These are phyloP conservation scores for Catalaphyllia jardinei DNA, from an alignment of 64 coral and sea anemone species.

Conservation along the genomic window DNA sequence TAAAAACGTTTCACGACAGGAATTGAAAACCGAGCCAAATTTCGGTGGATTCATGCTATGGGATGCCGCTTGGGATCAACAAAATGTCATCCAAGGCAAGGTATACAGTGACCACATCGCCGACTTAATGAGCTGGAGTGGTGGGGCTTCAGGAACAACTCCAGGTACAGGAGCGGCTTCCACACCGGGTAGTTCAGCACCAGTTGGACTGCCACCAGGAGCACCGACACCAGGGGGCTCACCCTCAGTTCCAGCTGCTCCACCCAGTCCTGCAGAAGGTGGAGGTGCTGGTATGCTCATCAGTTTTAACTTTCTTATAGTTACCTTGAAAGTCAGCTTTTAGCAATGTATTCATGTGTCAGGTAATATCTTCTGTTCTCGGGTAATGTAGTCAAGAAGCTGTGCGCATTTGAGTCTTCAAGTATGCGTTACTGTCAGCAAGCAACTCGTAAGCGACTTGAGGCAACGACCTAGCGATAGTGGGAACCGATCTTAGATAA, in stretches of 20 bases:
- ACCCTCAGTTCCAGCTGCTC: not conserved
- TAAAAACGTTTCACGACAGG: not conserved
- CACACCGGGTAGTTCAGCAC: no score
- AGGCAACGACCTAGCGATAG: no score
- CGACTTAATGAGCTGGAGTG: not conserved
- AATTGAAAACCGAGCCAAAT: not conserved
- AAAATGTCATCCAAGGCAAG: not conserved
- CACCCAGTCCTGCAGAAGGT: not conserved
- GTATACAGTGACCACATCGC: slow-evolving; percentile 14
- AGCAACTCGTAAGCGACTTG: no score
- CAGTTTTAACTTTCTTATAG: not conserved
- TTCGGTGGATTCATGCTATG: slow-evolving; percentile 20
- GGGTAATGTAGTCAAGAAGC: no score
- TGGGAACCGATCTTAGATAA: no score
- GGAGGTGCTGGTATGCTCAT: not conserved
- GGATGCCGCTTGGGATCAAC: slow-evolving; percentile 18
- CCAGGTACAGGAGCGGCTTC: no score
- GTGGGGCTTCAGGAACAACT: no score
- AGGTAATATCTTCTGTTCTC: no score
- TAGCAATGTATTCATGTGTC: no score
- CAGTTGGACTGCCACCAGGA: no score
- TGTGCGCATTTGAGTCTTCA: no score
- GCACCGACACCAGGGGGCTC: not conserved
- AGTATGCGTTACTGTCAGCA: no score
- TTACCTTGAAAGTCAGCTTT: not conserved